Evolutionary conservation across 2,113 vertebrate species (phyloP).

Genomic region (Rhizomys pruinosus): DNA sequence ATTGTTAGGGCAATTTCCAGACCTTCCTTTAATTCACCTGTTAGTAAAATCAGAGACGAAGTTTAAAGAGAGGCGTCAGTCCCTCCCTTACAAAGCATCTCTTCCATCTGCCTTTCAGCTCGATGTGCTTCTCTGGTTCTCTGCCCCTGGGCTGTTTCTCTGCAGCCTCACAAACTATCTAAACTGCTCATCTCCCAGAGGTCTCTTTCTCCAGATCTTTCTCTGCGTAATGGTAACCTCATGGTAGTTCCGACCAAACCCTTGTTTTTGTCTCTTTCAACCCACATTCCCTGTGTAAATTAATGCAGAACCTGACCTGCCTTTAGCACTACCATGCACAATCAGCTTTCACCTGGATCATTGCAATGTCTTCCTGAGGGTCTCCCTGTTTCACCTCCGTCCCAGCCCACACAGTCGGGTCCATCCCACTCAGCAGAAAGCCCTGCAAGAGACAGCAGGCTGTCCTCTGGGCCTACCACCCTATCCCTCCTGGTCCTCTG

Average conservation of each 20-base stretch:
- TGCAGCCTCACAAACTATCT: background rate
- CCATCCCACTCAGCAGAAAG: background rate
- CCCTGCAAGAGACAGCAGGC: background rate
- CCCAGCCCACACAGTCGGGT: background rate
- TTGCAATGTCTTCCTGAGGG: background rate
- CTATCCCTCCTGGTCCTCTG: background rate
- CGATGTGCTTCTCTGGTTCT: background rate
- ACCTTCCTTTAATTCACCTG: background rate
- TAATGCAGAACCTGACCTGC: background rate
- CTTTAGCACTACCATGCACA: background rate
- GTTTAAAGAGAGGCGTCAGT: background rate
- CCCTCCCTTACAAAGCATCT: background rate
- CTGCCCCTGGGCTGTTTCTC: background rate
- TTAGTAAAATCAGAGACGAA: background rate
- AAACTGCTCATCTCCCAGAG: background rate
- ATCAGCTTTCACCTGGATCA: background rate
- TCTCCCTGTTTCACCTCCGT: background rate
- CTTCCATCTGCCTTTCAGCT: background rate
- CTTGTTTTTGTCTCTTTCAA: background rate
- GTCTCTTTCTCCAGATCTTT: background rate
- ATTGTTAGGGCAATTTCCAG: background rate
- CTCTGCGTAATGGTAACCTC: background rate
- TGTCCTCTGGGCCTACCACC: background rate
- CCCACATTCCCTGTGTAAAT: background rate
- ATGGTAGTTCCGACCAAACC: background rate